Evolutionary conservation across 2,888 invertebrate genomes (phyloP).

Genomic region (Geotrupes spiniger): DNA sequence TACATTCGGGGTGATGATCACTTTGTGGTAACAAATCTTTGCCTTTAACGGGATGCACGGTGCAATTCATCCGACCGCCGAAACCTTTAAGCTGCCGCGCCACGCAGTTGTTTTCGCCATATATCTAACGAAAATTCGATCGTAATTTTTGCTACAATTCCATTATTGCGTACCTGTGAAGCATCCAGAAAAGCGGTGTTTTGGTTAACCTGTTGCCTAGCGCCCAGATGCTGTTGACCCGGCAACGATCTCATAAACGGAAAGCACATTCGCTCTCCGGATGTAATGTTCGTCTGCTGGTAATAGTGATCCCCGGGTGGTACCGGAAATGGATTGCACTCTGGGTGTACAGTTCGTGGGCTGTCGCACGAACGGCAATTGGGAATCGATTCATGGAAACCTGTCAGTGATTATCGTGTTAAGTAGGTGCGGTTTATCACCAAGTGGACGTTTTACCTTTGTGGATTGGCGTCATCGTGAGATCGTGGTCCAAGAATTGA

Average conservation of each 20-base stretch:
- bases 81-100: constrained; percentile 73
- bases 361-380: constrained; percentile 89
- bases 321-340: constrained; percentile 90
- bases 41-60: constrained; percentile 67
- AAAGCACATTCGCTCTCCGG: constrained; percentile 83
- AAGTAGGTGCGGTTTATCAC: too few relatives aligned
- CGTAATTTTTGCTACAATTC: not conserved
- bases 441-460: constrained; percentile 59
- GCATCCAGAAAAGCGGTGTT: constrained; percentile 88
- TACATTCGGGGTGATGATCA: constrained; percentile 81
- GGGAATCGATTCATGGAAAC: constrained; percentile 86
- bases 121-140: constrained; percentile 51
- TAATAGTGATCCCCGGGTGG: constrained; percentile 88
- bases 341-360: constrained; percentile 82
- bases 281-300: constrained; percentile 78
- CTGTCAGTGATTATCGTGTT: constrained; percentile 43
- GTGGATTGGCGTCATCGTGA: constrained; percentile 91
- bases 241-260: constrained; percentile 93
- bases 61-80: constrained; percentile 79
- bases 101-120: constrained; percentile 86
- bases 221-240: constrained; percentile 83
- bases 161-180: constrained; percentile 56
- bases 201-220: constrained; percentile 91
- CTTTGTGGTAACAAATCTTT: constrained; percentile 79
- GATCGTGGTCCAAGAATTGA: constrained; percentile 91